These are phyloP conservation scores for Cisticola juncidis DNA, from an alignment of 2,113 vertebrate genomes.

Conservation along the genomic window DNA sequence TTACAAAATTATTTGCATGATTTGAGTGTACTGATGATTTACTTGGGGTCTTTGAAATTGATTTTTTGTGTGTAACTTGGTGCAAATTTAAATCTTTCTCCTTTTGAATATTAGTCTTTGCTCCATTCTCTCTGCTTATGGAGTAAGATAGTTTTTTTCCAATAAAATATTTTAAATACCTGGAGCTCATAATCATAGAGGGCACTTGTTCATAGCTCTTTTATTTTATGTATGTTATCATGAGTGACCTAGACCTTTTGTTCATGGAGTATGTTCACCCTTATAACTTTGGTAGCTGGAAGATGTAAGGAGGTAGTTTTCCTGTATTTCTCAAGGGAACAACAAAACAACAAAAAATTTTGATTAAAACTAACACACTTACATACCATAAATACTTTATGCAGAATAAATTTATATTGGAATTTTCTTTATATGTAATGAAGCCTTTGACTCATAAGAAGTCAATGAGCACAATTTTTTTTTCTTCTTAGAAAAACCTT, in stretches of 20 bases:
- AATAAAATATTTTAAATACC: constrained; percentile 22
- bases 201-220: constrained; percentile 31
- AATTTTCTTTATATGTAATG: background rate
- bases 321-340: background rate
- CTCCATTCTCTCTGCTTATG: background rate
- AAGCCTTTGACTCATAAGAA: background rate
- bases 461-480: background rate
- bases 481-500: background rate
- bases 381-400: background rate
- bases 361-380: background rate
- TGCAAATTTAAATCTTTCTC: background rate
- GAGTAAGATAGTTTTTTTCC: background rate
- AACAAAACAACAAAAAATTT: background rate
- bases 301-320: background rate
- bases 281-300: background rate
- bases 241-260: constrained; percentile 1
- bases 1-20: background rate
- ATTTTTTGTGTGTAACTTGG: background rate
- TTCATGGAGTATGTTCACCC: background rate
- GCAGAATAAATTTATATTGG: background rate
- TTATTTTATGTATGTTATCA: constrained; percentile 44
- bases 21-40: background rate
- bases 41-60: background rate
- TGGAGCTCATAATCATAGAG: background rate
- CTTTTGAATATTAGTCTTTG: background rate